A percentile compares a stretch with the other conserved stretches of the same genome.
Conservation (phyloP, 2,797 vertebrate genomes). For the Okamejei kenojei region DNA sequence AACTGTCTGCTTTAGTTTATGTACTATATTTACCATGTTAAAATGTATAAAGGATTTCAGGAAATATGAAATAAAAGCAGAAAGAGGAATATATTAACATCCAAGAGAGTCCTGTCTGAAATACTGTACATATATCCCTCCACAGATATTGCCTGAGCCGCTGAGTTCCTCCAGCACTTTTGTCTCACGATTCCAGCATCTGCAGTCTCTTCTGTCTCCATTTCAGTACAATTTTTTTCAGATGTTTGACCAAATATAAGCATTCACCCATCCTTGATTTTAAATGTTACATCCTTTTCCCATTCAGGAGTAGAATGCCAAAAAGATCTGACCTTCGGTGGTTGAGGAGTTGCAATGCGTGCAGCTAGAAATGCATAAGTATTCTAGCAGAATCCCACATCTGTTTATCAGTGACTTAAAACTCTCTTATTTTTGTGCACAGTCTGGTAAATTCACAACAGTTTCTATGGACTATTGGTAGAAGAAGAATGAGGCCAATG, state of each 20-base stretch:
- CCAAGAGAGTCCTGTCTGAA: too few species aligned
- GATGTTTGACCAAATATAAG: not conserved
- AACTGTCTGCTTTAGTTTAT: not conserved
- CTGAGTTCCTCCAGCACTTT: too few species aligned
- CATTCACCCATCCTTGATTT: not conserved
- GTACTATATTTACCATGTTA: not conserved
- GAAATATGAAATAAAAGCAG: not conserved
- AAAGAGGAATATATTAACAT: not conserved
- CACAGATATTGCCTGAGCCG: too few species aligned
- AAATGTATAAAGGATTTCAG: not conserved
- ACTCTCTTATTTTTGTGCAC: not conserved
- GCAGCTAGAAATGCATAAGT: not conserved
- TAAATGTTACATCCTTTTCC: not conserved
- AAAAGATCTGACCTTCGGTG: constrained; percentile 6
- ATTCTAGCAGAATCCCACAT: not conserved
- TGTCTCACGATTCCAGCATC: too few species aligned
- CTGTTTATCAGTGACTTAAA: not conserved
- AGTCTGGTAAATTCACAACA: not conserved
- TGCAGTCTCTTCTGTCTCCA: not conserved
- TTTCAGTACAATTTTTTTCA: not conserved
- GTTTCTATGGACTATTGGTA: not conserved
- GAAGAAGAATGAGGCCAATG: not conserved
- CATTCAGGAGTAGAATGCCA: not conserved
- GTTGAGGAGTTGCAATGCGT: not conserved
- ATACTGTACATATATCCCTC: too few species aligned